Conservation (phyloP, 2,797 vertebrate genomes). For the Sciurus carolinensis region DNA sequence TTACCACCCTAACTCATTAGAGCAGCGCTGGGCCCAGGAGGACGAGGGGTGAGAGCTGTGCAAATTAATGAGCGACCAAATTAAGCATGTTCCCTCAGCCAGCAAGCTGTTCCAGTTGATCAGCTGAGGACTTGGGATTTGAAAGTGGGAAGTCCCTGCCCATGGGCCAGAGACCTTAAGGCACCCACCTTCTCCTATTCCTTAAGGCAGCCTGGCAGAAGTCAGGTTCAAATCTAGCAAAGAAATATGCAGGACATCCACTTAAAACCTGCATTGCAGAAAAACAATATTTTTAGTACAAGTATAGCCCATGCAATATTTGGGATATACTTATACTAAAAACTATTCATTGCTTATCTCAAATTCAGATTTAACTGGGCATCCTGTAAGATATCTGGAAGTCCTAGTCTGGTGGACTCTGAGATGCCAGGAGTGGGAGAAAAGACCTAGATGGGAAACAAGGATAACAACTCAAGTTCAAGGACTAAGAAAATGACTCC, state of each 20-base stretch:
- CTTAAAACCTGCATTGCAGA: conserved; percentile 52
- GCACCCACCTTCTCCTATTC: conserved; percentile 10
- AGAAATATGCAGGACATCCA: conserved; percentile 10
- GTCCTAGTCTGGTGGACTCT: neutral
- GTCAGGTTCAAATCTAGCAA: conserved; percentile 19
- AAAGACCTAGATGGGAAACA: neutral
- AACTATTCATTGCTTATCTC: conserved; percentile 20
- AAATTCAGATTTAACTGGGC: conserved; percentile 12
- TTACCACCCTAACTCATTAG: conserved; percentile 75
- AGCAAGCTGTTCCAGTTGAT: conserved; percentile 60
- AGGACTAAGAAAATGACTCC: neutral
- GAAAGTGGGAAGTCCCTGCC: conserved; percentile 61
- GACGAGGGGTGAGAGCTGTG: conserved; percentile 17
- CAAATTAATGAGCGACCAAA: conserved; percentile 79
- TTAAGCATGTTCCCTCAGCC: conserved; percentile 69
- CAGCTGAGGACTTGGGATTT: conserved; percentile 35
- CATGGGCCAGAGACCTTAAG: conserved; percentile 9
- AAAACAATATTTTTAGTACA: conserved; percentile 8
- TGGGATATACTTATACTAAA: conserved; percentile 22
- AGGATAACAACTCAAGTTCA: neutral
- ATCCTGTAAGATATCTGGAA: neutral
- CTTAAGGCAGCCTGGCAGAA: conserved; percentile 27
- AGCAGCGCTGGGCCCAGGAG: conserved; percentile 65
- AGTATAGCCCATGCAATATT: conserved; percentile 27
- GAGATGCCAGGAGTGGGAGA: neutral